Evolutionary conservation across 2,888 invertebrate genomes (phyloP).

Genomic region (Gastrophysa polygoni): DNA sequence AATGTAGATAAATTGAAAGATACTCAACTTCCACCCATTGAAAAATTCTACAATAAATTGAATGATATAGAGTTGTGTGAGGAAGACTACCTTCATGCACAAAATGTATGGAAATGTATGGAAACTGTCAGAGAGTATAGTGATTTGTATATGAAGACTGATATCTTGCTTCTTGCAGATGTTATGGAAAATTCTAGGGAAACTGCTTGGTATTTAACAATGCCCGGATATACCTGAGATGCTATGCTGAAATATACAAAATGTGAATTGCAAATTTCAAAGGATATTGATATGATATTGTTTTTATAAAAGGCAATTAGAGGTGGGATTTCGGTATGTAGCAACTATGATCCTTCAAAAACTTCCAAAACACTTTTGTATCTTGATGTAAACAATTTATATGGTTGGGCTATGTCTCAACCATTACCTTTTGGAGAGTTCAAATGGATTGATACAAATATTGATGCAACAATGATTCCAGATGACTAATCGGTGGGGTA

Average conservation of each 20-base stretch:
- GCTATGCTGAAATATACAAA: conserved; percentile 33
- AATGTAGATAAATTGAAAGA: no score
- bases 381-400: no score
- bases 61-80: conserved; percentile 21
- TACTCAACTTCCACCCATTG: conserved; percentile 17
- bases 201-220: conserved; percentile 14
- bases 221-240: conserved; percentile 13
- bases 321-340: conserved; percentile 19
- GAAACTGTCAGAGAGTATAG: conserved; percentile 39
- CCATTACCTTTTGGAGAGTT: no score
- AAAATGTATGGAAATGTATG: conserved; percentile 24
- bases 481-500: no score
- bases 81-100: conserved; percentile 30
- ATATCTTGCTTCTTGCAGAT: no score
- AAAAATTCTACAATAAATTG: conserved; percentile 29
- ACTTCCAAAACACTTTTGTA: not conserved
- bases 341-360: conserved; percentile 35
- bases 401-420: no score
- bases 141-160: conserved; percentile 30
- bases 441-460: no score
- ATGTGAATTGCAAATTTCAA: conserved; percentile 42
- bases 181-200: conserved; percentile 2
- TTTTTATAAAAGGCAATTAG: conserved; percentile 37
- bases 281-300: conserved; percentile 30
- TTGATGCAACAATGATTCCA: no score